A percentile compares a stretch with the other conserved stretches of the same genome.
Evolutionary conservation across 2,888 invertebrate species (phyloP).

Genomic region (Elmis aenea): DNA sequence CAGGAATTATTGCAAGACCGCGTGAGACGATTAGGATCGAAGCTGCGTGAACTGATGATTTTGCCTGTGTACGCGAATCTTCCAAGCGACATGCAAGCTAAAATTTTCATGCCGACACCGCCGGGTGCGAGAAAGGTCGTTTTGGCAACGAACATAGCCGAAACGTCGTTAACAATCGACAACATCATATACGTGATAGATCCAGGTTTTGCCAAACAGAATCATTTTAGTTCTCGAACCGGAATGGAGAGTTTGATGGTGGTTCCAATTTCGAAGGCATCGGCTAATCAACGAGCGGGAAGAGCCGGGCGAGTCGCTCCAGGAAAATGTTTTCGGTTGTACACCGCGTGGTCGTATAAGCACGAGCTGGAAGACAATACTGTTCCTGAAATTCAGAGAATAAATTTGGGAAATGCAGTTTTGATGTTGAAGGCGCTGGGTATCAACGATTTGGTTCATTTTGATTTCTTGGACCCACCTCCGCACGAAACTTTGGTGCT

Average conservation of each 20-base stretch:
- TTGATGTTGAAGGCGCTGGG: conserved; percentile 94
- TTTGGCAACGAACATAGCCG: conserved; percentile 97
- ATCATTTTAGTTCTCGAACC: conserved; percentile 94
- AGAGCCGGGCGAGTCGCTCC: conserved; percentile 93
- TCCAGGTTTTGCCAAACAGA: conserved; percentile 99
- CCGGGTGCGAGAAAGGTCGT: conserved; percentile 95
- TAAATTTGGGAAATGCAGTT: conserved; percentile 96
- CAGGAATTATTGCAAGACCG: conserved; percentile 87
- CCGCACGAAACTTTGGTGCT: conserved; percentile 78
- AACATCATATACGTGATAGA: conserved; percentile 99
- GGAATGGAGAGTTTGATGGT: conserved; percentile 99
- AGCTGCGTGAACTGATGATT: conserved; percentile 87
- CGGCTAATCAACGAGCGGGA: conserved; percentile 96
- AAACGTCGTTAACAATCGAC: conserved; percentile 98
- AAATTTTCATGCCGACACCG: conserved; percentile 97
- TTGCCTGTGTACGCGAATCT: conserved; percentile 97
- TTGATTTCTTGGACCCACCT: conserved; percentile 98
- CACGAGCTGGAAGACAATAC: conserved; percentile 98
- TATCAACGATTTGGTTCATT: conserved; percentile 95
- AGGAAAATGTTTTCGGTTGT: conserved; percentile 96
- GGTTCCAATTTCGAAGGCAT: conserved; percentile 97
- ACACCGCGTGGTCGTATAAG: conserved; percentile 98
- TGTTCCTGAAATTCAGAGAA: conserved; percentile 96
- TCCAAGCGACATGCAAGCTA: conserved; percentile 98
- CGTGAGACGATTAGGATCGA: conserved; percentile 85